Evolutionary conservation across 2,888 invertebrate species (phyloP).

Genomic region (Conistra vaccinii): DNA sequence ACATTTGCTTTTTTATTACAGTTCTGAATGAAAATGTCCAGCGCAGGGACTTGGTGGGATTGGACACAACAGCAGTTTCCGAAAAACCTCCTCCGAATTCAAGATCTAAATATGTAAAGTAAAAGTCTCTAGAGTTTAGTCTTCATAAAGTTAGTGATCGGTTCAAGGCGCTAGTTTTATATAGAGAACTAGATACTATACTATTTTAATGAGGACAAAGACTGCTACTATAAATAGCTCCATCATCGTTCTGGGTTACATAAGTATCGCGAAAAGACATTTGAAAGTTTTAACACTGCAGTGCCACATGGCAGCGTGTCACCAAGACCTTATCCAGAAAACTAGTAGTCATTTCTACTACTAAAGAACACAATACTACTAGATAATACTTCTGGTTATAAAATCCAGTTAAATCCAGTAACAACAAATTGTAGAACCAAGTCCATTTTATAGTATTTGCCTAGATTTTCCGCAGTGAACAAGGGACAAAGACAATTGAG

Average conservation of each 20-base stretch:
- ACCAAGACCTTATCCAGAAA: background rate
- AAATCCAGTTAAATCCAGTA: slow-evolving; percentile 19
- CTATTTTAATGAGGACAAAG: slow-evolving; percentile 1
- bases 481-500: slow-evolving; percentile 55
- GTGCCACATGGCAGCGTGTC: background rate
- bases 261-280: background rate
- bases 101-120: background rate
- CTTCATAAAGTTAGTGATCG: background rate
- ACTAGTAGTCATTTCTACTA: slow-evolving; percentile 16
- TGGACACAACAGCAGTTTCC: background rate
- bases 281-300: background rate
- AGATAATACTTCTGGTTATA: slow-evolving; percentile 28
- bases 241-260: background rate
- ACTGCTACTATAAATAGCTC: background rate
- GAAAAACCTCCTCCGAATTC: background rate
- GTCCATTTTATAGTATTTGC: slow-evolving; percentile 49
- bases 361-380: background rate
- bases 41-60: too few relatives aligned
- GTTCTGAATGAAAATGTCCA: background rate
- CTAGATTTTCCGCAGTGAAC: slow-evolving; percentile 47
- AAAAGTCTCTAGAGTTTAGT: background rate
- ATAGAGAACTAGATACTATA: background rate
- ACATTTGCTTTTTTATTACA: background rate
- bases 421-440: slow-evolving; percentile 15
- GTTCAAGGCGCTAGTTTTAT: background rate